Evolutionary conservation across 2,797 vertebrate species (phyloP).

Genomic region (Bradypodion ventrale): DNA sequence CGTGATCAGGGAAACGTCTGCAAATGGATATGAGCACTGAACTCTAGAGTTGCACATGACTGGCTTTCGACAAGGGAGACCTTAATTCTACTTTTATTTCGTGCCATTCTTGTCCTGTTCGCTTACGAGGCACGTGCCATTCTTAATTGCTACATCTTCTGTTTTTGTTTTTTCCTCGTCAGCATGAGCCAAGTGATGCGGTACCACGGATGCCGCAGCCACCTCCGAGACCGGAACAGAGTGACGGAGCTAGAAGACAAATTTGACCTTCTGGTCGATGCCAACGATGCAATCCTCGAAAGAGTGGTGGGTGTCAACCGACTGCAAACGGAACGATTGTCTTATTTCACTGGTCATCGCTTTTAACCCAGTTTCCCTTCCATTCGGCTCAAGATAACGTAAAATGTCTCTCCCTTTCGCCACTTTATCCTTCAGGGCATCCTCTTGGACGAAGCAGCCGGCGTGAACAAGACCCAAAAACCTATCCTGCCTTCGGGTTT

Average conservation of each 20-base stretch:
- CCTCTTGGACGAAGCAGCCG: slow-evolving; percentile 91
- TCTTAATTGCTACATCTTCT: too few species aligned
- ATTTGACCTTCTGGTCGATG: slow-evolving; percentile 92
- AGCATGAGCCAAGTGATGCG: slow-evolving; percentile 97
- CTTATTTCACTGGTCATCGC: too few species aligned
- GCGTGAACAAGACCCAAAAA: slow-evolving; percentile 89
- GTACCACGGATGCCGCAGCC: slow-evolving; percentile 89
- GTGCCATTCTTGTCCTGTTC: too few species aligned
- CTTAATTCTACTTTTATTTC: too few species aligned
- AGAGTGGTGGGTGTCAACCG: slow-evolving; percentile 83
- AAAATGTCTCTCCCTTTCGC: too few species aligned
- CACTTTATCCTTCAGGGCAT: slow-evolving; percentile 80
- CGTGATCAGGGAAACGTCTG: too few species aligned
- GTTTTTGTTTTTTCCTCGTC: slow-evolving; percentile 11
- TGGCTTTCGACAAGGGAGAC: too few species aligned
- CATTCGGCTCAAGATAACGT: too few species aligned
- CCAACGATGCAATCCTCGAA: slow-evolving; percentile 93
- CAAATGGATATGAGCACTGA: too few species aligned
- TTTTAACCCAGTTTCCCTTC: too few species aligned
- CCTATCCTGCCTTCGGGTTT: slow-evolving; percentile 90
- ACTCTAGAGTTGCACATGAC: too few species aligned
- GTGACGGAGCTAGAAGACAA: slow-evolving; percentile 90
- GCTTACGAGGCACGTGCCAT: too few species aligned
- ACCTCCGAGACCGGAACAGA: slow-evolving; percentile 81
- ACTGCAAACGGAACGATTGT: not conserved